Evolutionary conservation across 2,797 vertebrate genomes (phyloP), one percentile per base, ranked within the genome.

Genomic region (Labroides dimidiatus): DNA sequence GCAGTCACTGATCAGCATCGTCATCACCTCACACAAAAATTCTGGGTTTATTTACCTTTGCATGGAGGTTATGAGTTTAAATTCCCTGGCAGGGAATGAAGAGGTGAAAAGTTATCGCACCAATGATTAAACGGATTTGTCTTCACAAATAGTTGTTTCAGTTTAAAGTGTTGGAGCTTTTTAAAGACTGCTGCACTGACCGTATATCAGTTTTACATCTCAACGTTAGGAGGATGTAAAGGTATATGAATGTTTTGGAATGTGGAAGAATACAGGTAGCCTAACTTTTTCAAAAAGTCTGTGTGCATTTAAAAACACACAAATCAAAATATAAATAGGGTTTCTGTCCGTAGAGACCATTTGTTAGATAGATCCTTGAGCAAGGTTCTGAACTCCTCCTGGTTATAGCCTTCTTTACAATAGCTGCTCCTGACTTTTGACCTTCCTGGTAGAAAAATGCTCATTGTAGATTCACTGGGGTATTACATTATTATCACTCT

Each of bases 1-100:
- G 71, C 44, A 80, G 67, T 61, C 57, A 47, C 70, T 72, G 58
- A 78, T 41, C 54, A 54, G 39, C 11, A 37, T 52, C 23, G 57
- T 79, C 73, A 84, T 68, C 72, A 15, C 20, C 21, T 27, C 23
- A 78, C 62, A 88, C 84, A 72, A 87, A 86, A 41, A 84, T 42
- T 81, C 70, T 41, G 24, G 48, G 48, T 70, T 76, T 58, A 48
- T 58, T 69, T 20, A 37, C 15, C 79, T 88, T 89, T 87, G 75
- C 80, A 86, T 84, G 41, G 57, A 82, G 81, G 64, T 72, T 41
- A 47, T 61, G 23, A 59, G 60, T 74, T 79, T 71, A 81, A 78
- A 75, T 58, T 64, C 48, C 63, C 21, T 36, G 36, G 10, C 1
- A 2, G 63, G 42, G n/a, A 77, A 65, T 5, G 24, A 44, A 70